A percentile compares a stretch with the other conserved stretches of the same genome.
These are phyloP conservation scores for Agriopis marginaria DNA, from an alignment of 2,888 invertebrate species.

Conservation along the genomic window DNA sequence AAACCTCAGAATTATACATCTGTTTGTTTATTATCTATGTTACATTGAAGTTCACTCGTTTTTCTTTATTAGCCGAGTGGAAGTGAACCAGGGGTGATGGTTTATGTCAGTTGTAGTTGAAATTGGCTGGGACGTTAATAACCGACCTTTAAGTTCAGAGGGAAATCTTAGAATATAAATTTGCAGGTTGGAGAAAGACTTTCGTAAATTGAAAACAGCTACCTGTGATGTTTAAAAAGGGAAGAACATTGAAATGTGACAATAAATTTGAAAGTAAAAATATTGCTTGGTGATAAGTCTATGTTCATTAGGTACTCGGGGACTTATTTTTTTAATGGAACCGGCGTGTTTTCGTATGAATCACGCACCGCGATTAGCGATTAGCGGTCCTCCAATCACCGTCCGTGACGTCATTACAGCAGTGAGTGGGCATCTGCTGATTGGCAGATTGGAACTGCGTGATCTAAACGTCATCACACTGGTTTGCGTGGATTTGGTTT, in stretches of 20 bases:
- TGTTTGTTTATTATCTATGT: slow-evolving; percentile 10
- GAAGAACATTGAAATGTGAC: no score
- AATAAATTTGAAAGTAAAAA: no score
- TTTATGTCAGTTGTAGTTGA: slow-evolving; percentile 53
- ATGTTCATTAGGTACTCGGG: no score
- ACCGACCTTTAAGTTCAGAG: slow-evolving; percentile 27
- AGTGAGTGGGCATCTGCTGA: no score
- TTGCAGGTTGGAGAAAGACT: slow-evolving; percentile 18
- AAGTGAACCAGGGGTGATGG: slow-evolving; percentile 55
- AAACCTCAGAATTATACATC: slow-evolving; percentile 1
- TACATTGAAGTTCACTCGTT: slow-evolving; percentile 53
- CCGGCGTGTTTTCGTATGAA: no score
- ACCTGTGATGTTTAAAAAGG: neutral
- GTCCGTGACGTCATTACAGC: no score
- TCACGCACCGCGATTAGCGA: no score
- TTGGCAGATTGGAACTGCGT: neutral
- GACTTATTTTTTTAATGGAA: no score
- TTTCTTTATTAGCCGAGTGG: slow-evolving; percentile 62
- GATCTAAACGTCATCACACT: neutral
- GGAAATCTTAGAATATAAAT: slow-evolving; percentile 36
- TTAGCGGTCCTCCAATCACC: no score
- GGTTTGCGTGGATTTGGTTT: neutral
- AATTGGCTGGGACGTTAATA: slow-evolving; percentile 38
- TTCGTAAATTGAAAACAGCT: slow-evolving; percentile 22
- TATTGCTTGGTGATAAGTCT: no score